Percentiles rank a stretch among this genome's conserved stretches.
Conservation (phyloP, 37 sponge, comb jelly and placozoan species). For the Hormiphora californensis region DNA sequence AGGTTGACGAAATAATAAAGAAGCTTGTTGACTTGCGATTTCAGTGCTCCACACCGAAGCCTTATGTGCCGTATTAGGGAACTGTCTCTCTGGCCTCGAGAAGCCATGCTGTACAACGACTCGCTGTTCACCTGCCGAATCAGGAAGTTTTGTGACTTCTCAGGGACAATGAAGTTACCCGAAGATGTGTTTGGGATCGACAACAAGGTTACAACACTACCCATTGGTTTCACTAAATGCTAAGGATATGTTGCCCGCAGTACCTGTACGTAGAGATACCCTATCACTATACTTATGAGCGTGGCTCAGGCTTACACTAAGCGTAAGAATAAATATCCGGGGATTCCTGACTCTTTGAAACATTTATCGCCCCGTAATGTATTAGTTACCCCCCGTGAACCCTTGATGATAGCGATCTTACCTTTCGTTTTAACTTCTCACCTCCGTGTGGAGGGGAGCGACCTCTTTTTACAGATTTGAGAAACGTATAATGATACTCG, state of each 20-base stretch:
- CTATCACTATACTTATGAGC: not conserved
- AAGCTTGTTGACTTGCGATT: not conserved
- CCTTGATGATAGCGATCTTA: not conserved
- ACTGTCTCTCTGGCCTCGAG: not conserved
- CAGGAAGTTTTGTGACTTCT: not conserved
- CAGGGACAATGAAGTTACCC: not conserved
- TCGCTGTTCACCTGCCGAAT: not conserved
- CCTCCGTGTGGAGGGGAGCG: conserved; percentile 7
- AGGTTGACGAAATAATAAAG: conserved; percentile 7
- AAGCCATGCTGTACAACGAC: not conserved
- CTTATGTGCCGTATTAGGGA: not conserved
- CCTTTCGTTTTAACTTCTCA: not conserved
- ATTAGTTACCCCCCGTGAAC: not conserved
- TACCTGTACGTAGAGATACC: not conserved
- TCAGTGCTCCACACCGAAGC: conserved; percentile 45
- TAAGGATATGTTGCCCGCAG: not conserved
- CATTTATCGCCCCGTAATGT: not conserved
- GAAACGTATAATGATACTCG: not conserved
- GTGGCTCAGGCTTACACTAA: too few species aligned
- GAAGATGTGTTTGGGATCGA: conserved; percentile 17
- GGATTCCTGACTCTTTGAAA: not conserved
- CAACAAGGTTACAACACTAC: not conserved
- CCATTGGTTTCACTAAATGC: not conserved
- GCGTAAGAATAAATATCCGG: too few species aligned
- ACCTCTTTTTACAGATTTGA: not conserved